phyloP scores from a whole-genome alignment of 2,797 vertebrate genomes.

The Todus mexicanus region DNA sequence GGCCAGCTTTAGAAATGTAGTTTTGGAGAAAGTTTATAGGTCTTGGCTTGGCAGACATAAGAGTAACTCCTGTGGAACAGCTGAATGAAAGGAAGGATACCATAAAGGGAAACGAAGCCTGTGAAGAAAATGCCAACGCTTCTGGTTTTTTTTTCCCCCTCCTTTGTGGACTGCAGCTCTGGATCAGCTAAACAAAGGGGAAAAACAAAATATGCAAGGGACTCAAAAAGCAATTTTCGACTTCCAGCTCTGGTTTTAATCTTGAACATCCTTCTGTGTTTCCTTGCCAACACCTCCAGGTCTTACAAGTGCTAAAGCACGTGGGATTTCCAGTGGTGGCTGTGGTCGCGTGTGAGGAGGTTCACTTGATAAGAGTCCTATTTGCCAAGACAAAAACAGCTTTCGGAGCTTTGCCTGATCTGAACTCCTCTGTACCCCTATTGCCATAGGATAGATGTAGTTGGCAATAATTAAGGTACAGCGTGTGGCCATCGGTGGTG shows the following conservation, averaged over 20 bases:
- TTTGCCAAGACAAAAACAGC: background rate
- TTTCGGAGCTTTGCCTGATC: background rate
- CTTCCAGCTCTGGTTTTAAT: conserved; percentile 29
- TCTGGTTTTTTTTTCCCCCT: background rate
- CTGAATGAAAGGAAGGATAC: conserved; percentile 16
- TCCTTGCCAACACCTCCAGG: conserved; percentile 20
- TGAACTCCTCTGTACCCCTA: background rate
- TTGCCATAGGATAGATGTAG: fast-evolving
- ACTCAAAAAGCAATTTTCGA: background rate
- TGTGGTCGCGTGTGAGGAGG: fast-evolving
- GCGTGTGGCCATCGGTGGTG: too few relatives aligned
- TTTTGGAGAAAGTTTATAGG: conserved; percentile 47
- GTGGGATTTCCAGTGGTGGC: background rate
- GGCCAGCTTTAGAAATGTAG: background rate
- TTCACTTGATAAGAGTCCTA: background rate
- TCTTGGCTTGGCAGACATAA: conserved; percentile 7
- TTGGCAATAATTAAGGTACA: background rate
- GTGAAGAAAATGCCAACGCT: background rate
- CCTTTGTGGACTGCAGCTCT: background rate
- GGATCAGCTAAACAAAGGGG: background rate
- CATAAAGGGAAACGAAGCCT: conserved; percentile 1
- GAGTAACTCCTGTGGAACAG: conserved; percentile 37
- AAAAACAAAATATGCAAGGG: background rate
- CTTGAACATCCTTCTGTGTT: background rate
- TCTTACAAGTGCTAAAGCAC: background rate